Evolutionary conservation across 2,888 invertebrate genomes (phyloP).

Genomic region (Spialia ferax): DNA sequence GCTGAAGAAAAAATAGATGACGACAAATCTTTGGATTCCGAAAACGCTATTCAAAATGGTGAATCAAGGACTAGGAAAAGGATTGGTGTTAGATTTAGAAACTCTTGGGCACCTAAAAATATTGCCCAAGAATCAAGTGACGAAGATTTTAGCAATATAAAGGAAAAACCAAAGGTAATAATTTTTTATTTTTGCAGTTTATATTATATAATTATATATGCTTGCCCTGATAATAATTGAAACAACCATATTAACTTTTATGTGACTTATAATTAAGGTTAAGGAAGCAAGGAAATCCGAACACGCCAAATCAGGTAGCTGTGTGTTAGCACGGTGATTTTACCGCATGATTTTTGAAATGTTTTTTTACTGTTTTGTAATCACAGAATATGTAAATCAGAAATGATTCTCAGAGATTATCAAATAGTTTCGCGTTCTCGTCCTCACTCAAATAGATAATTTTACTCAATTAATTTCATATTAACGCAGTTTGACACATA

Average conservation of each 20-base stretch:
- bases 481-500: no score
- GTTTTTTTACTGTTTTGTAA: conserved; percentile 15
- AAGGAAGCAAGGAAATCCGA: conserved; percentile 63
- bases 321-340: conserved; percentile 47
- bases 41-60: conserved; percentile 65
- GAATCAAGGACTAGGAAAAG: conserved; percentile 67
- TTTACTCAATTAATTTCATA: no score
- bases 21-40: conserved; percentile 69
- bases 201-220: neutral
- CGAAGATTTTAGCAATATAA: conserved; percentile 66
- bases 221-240: conserved; percentile 19
- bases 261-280: conserved; percentile 63
- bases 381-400: conserved; percentile 1
- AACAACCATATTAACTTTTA: conserved; percentile 47
- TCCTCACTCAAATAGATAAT: neutral
- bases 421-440: neutral
- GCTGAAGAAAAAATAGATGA: conserved; percentile 74
- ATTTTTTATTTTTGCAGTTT: neutral
- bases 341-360: conserved; percentile 48
- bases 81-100: conserved; percentile 74
- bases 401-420: neutral
- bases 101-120: conserved; percentile 69
- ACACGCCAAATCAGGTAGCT: conserved; percentile 66
- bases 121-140: conserved; percentile 68
- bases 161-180: conserved; percentile 73